Conservation (phyloP, 2,797 vertebrate genomes). For the Pogoniulus pusillus region DNA sequence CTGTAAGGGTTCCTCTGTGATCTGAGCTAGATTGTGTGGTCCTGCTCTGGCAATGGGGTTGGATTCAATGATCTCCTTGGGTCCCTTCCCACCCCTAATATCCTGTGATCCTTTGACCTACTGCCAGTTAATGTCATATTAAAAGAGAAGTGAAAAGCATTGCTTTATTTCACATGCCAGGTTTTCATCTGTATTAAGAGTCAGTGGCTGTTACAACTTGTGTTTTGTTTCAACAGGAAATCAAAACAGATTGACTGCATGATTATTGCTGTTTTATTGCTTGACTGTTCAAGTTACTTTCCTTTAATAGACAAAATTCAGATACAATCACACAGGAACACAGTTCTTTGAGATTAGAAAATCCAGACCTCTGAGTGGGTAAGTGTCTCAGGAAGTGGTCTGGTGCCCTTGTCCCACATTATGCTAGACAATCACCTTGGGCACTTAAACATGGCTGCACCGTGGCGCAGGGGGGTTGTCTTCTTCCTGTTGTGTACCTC, state of each 20-base stretch:
- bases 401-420: neutral
- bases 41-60: too few species aligned
- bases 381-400: conserved; percentile 58
- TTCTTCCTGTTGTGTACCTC: neutral
- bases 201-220: neutral
- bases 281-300: conserved; percentile 22
- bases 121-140: neutral
- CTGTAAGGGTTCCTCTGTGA: too few species aligned
- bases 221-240: neutral
- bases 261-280: neutral
- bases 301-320: conserved; percentile 73
- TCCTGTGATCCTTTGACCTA: too few species aligned
- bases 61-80: too few species aligned
- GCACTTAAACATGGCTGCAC: neutral
- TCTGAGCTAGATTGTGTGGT: too few species aligned
- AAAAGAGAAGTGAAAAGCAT: neutral
- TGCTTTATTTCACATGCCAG: neutral
- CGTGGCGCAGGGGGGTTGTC: neutral
- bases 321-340: conserved; percentile 98
- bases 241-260: neutral
- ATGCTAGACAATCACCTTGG: neutral
- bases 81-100: too few species aligned
- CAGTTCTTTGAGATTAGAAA: conserved; percentile 99
- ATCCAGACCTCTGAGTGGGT: conserved; percentile 93
- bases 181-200: neutral